Evolutionary conservation across 2,113 vertebrate species (phyloP).

Genomic region (Cyanoderma ruficeps): DNA sequence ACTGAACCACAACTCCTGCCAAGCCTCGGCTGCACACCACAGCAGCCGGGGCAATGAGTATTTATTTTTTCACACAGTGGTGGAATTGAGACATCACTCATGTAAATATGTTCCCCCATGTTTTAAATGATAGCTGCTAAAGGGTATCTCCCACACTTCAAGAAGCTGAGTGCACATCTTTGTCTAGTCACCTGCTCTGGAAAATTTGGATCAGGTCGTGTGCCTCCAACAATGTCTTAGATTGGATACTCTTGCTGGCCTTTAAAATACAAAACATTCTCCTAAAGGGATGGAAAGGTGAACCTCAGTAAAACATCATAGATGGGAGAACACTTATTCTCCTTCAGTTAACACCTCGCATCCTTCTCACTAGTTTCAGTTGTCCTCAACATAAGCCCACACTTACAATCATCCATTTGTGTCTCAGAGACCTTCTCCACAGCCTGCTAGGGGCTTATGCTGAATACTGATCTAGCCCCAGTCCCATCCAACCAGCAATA

Average conservation of each 20-base stretch:
- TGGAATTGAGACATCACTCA: background rate
- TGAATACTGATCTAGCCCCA: background rate
- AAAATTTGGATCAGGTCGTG: background rate
- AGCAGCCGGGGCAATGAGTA: background rate
- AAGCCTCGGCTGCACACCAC: background rate
- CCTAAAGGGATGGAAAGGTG: background rate
- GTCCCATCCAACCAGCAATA: background rate
- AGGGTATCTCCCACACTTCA: background rate
- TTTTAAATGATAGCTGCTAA: background rate
- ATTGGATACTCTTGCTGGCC: background rate
- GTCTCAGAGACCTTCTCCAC: background rate
- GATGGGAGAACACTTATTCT: background rate
- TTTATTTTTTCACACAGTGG: constrained; percentile 17
- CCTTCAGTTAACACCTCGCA: background rate
- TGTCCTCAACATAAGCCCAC: background rate
- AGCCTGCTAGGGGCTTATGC: background rate
- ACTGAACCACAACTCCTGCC: constrained; percentile 5
- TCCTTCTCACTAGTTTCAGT: background rate
- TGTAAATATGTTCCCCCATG: background rate
- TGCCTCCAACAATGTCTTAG: background rate
- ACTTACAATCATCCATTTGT: background rate
- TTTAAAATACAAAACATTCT: background rate
- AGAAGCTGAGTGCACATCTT: background rate
- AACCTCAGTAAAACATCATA: background rate
- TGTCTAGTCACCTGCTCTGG: background rate